These are phyloP conservation scores for Piprites chloris DNA, from an alignment of 2,113 vertebrate genomes.

Conservation along the genomic window DNA sequence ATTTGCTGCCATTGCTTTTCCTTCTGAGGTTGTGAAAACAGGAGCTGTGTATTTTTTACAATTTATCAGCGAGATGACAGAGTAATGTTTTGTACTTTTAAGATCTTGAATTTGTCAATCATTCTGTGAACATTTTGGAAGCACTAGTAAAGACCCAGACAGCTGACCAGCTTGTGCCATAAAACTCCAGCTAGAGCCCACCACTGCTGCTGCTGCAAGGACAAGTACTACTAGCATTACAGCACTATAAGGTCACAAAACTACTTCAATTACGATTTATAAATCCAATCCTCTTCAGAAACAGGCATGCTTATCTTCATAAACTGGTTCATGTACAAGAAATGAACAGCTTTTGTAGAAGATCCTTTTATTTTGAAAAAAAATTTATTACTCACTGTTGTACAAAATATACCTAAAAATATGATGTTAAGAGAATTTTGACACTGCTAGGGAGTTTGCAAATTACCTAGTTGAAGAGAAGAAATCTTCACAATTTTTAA, in stretches of 20 bases:
- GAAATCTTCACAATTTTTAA: constrained; percentile 18
- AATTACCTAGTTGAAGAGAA: neutral
- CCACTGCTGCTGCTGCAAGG: neutral
- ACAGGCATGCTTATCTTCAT: neutral
- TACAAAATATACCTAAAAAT: constrained; percentile 51
- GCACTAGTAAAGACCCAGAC: neutral
- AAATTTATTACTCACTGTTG: constrained; percentile 47
- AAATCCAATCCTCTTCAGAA: neutral
- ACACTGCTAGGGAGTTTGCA: neutral
- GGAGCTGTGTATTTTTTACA: neutral
- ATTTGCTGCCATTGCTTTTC: neutral
- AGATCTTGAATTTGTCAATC: neutral
- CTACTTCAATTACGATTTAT: neutral
- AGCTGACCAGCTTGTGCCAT: neutral
- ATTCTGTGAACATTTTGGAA: neutral
- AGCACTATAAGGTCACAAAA: neutral
- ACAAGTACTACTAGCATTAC: neutral
- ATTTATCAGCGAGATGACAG: neutral
- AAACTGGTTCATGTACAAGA: neutral
- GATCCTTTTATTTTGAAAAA: constrained; percentile 61
- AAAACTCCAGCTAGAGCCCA: neutral
- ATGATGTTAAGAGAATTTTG: constrained; percentile 10
- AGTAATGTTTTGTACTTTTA: neutral
- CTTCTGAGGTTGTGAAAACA: neutral
- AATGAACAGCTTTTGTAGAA: neutral